Base-by-base conservation (phyloP, 2,113 vertebrate genomes). In the Mellivora capensis region DNA sequence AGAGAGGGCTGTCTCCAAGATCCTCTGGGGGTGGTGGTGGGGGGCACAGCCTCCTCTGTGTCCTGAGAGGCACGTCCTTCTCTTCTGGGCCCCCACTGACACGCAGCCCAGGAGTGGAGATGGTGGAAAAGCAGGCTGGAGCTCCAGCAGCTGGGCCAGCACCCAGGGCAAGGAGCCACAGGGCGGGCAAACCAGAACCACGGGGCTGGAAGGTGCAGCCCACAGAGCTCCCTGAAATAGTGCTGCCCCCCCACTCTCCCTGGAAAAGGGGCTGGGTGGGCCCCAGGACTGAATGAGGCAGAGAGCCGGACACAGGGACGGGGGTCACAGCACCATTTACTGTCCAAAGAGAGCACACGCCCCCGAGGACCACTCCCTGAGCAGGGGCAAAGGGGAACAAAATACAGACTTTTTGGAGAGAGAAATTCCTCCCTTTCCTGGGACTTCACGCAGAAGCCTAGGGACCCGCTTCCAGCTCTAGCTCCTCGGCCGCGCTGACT, bases 291-390 rank as follows among this genome's bases (percentile, higher is more conserved):
- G 3, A 52, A 54, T 0, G 3, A 74, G 23, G 54, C 5, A 1
- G 64, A 62, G 25, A 79, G 44, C 1, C 0, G 52, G 54, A 79
- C 27, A 13, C 6, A 20, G 82, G 57, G 61, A 7, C 18, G 11
- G 13, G 52, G 31, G 54, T 81, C 59, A 11, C 15, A 91, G 89
- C 93, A 95, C 85, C 93, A 57, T 80, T 91, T 74, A 93, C 82
- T 91, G 20, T 67, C 34, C 42, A 25, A 27, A 77, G 27, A 74
- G 93, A 57, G 31, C 7, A 13, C 64, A 71, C 1, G 34, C 29
- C 47, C 61, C 25, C 10, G 69, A 92, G n/a, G 20, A 47, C 57
- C 2, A 4, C 37, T 52, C 79, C 11, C 87, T 69, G 62, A 42
- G 80, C 3, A 25, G 8, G 61, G 84, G 18, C 18, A 72, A 71